These are phyloP conservation scores for Leistus spinibarbis DNA, from an alignment of 2,888 invertebrate species.

Conservation along the genomic window DNA sequence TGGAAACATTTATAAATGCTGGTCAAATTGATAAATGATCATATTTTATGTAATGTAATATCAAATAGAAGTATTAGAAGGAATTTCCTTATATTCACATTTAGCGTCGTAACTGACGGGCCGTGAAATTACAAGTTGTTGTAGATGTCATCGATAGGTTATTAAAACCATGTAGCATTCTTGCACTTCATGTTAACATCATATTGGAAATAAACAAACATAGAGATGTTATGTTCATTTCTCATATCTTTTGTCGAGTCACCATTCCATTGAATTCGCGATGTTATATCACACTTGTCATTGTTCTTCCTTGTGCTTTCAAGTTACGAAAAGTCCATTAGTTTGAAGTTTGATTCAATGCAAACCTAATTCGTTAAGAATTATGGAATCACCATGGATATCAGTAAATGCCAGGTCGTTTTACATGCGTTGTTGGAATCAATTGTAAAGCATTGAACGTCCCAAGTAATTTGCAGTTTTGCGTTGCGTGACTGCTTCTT, in stretches of 20 bases:
- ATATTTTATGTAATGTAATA: not conserved
- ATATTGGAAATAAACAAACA: not conserved
- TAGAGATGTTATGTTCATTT: not conserved
- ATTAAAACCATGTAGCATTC: conserved; percentile 4
- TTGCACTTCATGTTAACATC: not conserved
- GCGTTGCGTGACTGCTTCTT: too few relatives aligned
- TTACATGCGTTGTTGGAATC: too few relatives aligned
- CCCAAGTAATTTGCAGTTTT: too few relatives aligned
- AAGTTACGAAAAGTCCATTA: too few relatives aligned
- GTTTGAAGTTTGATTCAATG: too few relatives aligned
- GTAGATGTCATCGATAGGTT: conserved; percentile 1
- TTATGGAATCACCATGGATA: not conserved
- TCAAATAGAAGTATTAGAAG: too few relatives aligned
- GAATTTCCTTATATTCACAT: not conserved
- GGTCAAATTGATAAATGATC: not conserved
- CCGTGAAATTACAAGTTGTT: not conserved
- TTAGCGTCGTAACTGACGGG: not conserved
- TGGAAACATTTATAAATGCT: not conserved
- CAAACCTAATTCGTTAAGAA: too few relatives aligned
- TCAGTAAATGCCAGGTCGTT: too few relatives aligned
- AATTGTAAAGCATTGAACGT: too few relatives aligned
- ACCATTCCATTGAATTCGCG: not conserved
- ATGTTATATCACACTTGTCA: too few relatives aligned
- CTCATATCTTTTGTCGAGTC: not conserved
- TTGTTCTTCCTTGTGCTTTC: too few relatives aligned